Conservation (phyloP, 2,888 invertebrate species). For the Agrotis clavis region DNA sequence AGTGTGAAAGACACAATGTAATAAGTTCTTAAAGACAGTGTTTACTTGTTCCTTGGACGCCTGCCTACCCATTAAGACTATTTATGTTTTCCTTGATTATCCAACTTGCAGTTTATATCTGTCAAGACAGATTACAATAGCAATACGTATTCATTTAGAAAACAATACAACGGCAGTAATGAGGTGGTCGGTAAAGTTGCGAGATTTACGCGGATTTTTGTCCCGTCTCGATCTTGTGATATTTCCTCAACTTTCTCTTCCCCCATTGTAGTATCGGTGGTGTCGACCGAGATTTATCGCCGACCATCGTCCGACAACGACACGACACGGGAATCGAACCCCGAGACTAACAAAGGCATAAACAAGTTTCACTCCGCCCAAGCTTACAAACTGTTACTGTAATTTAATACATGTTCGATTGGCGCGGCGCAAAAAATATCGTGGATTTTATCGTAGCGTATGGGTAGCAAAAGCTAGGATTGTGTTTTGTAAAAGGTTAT, state of each 20-base stretch:
- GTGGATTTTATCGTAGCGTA: constrained; percentile 18
- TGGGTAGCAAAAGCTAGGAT: constrained; percentile 7
- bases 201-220: constrained; percentile 76
- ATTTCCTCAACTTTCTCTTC: constrained; percentile 88
- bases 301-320: constrained; percentile 81
- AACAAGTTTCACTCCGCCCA: constrained; percentile 74
- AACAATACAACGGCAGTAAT: constrained; percentile 65
- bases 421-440: constrained; percentile 45
- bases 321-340: constrained; percentile 85
- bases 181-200: constrained; percentile 55
- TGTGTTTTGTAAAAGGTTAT: neutral
- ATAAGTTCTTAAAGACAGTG: constrained; percentile 46
- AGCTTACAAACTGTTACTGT: constrained; percentile 58
- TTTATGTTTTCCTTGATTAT: constrained; percentile 60
- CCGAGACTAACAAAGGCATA: constrained; percentile 75
- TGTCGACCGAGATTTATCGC: constrained; percentile 87
- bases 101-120: constrained; percentile 49
- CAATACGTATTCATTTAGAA: constrained; percentile 64
- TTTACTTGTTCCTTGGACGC: constrained; percentile 39
- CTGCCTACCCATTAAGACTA: constrained; percentile 52
- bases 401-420: constrained; percentile 59
- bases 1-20: constrained; percentile 53
- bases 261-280: constrained; percentile 85
- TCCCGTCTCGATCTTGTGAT: constrained; percentile 74
- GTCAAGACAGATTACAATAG: constrained; percentile 54